Base-by-base conservation (phyloP, 2,888 invertebrate genomes). In the Troides aeacus region DNA sequence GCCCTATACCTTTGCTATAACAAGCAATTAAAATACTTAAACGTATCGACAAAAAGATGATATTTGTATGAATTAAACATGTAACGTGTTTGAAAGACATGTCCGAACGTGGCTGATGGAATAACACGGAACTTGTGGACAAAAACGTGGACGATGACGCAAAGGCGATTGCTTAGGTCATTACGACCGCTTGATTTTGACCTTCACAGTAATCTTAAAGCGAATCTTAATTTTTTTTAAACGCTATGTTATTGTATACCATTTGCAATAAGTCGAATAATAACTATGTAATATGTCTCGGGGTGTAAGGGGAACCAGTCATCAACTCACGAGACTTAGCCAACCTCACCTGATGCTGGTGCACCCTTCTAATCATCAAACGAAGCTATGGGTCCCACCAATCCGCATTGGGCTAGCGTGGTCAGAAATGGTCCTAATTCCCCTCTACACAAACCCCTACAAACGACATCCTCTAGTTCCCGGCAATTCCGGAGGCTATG, bases 141-240 rank as follows among this genome's bases (percentile, higher is more conserved):
- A 66, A 70, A 70, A 70, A 70, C 64, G 64, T 68, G 64, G n/a
- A 18, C 23, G 64, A 64, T 68, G 68, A 68, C 64, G 68, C 56
- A 68, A 60, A 64, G 42, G 36, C 15, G 60, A 57, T 30, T 57
- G 39, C 39, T 60, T 61, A 53, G 63, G 66, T 68, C 71, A 62
- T 50, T 62, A 62, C 50, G 72, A 58, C 59, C 71, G 74, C 69
- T 74, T 70, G 70, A 63, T 70, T 68, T 64, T 71, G 53, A 73
- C 74, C 74, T 75, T 74, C 59, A 50, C 59, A 58, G 18, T 53
- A 53, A 53, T n/a, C 15, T 23, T 15, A 23, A 58, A 15, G 57
- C 57, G 23, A 23, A 58, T 57, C 23, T 57, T 8, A 57, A n/a
- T 10, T 57, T 57, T 23, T 58, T 60, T 24, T 15, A 15, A 10